Evolutionary conservation across 2,888 invertebrate species (phyloP).

Genomic region (Nephrotoma appendiculata): DNA sequence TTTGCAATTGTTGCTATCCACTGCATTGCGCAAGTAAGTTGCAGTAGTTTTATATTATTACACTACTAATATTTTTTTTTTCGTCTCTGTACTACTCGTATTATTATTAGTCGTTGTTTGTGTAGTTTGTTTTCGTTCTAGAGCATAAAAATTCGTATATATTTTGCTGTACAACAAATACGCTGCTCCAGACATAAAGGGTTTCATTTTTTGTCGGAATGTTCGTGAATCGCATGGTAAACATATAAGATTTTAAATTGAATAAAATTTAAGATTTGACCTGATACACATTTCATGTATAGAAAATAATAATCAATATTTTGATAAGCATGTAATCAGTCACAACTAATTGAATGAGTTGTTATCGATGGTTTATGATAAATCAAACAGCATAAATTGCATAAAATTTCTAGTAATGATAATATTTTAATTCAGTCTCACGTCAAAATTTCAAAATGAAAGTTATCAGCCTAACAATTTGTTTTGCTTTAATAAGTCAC

Average conservation of each 20-base stretch:
- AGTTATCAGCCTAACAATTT: background rate
- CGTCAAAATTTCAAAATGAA: background rate
- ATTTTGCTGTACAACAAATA: background rate
- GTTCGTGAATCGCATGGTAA: background rate
- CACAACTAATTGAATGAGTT: background rate
- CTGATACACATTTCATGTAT: background rate
- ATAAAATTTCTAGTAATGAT: background rate
- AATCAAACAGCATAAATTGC: background rate
- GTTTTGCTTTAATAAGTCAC: background rate
- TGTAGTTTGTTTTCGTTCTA: background rate
- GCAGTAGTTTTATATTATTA: background rate
- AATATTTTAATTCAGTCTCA: background rate
- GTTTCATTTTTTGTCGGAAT: background rate
- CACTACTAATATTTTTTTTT: background rate
- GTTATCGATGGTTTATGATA: background rate
- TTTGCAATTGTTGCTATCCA: conserved; percentile 1
- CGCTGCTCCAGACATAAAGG: background rate
- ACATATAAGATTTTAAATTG: background rate
- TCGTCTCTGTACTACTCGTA: background rate
- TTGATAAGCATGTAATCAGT: background rate
- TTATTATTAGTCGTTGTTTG: background rate
- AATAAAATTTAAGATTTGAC: background rate
- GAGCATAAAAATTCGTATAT: background rate
- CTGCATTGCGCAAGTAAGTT: conserved; percentile 4
- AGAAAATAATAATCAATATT: background rate